Conservation (phyloP, 2,888 invertebrate genomes). For the Himalopsyche anomala region DNA sequence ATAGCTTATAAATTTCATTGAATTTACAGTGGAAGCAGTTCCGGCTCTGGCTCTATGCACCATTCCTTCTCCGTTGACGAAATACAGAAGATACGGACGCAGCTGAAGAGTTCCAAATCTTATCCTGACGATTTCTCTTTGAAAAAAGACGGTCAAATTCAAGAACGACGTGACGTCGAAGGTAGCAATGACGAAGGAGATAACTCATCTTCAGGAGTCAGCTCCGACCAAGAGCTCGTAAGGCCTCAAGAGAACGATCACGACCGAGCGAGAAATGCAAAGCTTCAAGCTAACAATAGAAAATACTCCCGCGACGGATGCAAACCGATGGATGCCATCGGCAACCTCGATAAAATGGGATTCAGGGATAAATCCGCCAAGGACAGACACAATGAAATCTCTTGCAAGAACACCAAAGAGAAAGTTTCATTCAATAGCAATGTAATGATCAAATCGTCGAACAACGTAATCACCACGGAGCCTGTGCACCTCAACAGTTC, state of each 20-base stretch:
- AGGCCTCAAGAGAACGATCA: constrained; percentile 73
- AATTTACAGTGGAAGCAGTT: constrained; percentile 82
- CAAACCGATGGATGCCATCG: constrained; percentile 69
- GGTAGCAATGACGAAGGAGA: constrained; percentile 85
- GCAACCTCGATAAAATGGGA: constrained; percentile 67
- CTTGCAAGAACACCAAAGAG: constrained; percentile 66
- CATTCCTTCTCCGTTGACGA: constrained; percentile 93
- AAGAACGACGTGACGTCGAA: constrained; percentile 66
- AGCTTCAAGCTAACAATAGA: constrained; percentile 57
- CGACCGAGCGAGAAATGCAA: constrained; percentile 67
- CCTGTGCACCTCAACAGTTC: constrained; percentile 74
- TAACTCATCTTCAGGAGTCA: constrained; percentile 92
- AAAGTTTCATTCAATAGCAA: constrained; percentile 75
- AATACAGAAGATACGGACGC: constrained; percentile 90
- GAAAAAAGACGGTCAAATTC: constrained; percentile 71
- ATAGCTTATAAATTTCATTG: background rate
- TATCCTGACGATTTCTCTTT: constrained; percentile 88
- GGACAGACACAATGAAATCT: constrained; percentile 62
- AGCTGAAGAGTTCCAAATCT: constrained; percentile 90
- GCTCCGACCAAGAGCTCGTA: constrained; percentile 88
- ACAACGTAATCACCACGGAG: constrained; percentile 77
- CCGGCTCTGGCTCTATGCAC: constrained; percentile 86
- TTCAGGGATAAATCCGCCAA: constrained; percentile 63
- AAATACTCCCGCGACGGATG: constrained; percentile 58
- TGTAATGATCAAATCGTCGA: constrained; percentile 75